phyloP scores from a whole-genome alignment of 2,797 vertebrate genomes.

The Pteronotus mesoamericanus region DNA sequence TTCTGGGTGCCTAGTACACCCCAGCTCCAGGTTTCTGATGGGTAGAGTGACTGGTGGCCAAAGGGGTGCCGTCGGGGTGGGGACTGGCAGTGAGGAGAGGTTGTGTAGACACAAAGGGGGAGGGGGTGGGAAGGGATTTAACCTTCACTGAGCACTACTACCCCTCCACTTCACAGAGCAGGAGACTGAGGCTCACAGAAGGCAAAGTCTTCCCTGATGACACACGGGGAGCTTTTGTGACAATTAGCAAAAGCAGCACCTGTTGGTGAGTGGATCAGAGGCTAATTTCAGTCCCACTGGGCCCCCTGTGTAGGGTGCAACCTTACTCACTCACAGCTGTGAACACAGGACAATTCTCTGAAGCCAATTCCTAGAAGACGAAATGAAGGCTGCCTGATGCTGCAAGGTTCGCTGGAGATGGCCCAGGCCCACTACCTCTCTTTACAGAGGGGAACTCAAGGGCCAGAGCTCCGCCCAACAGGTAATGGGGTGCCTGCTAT shows the following conservation, averaged over 20 bases:
- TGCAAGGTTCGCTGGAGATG: background rate
- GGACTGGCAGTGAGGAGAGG: background rate
- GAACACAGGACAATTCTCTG: background rate
- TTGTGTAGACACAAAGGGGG: background rate
- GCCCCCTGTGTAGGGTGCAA: background rate
- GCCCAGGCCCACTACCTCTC: background rate
- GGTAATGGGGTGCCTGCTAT: background rate
- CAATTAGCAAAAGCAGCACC: background rate
- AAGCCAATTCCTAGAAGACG: background rate
- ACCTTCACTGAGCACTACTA: background rate
- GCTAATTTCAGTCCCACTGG: background rate
- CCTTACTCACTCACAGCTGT: background rate
- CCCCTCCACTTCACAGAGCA: background rate
- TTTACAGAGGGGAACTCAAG: background rate
- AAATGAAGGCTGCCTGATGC: background rate
- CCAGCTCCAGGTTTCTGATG: background rate
- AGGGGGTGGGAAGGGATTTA: background rate
- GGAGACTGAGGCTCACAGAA: background rate
- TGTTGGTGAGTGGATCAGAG: background rate
- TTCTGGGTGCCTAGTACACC: background rate
- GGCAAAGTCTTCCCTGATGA: background rate
- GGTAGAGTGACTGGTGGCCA: background rate
- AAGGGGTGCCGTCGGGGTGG: background rate
- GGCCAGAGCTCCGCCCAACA: background rate
- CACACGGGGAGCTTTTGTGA: background rate